These are phyloP conservation scores for Nomada ruficornis DNA, from an alignment of 2,888 invertebrate species.

Conservation along the genomic window DNA sequence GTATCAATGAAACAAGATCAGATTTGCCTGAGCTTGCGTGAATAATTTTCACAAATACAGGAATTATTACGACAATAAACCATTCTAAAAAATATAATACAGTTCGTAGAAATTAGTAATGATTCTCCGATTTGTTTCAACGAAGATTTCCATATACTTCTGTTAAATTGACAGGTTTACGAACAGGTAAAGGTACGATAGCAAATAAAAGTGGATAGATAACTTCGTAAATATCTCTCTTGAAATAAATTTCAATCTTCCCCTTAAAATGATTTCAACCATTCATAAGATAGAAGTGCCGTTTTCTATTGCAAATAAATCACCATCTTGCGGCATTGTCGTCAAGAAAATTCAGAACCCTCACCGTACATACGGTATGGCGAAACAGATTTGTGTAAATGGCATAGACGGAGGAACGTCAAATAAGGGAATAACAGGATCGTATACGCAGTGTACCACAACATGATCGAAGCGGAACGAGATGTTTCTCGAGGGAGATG, in stretches of 20 bases:
- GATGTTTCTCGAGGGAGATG: conserved; percentile 42
- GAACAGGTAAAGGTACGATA: too few relatives aligned
- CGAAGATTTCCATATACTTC: too few relatives aligned
- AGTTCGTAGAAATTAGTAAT: too few relatives aligned
- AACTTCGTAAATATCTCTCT: too few relatives aligned
- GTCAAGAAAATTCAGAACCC: conserved; percentile 31
- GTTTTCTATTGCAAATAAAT: conserved; percentile 33
- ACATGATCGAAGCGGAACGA: conserved; percentile 52
- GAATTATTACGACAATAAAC: too few relatives aligned
- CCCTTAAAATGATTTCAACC: conserved; percentile 46
- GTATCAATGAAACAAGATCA: too few relatives aligned
- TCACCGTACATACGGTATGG: conserved; percentile 23
- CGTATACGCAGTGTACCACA: conserved; percentile 48
- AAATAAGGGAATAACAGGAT: conserved; percentile 28
- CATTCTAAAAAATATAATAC: too few relatives aligned
- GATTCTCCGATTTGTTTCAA: too few relatives aligned
- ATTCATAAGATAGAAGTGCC: conserved; percentile 41
- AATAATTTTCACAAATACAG: too few relatives aligned
- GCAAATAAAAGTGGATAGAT: too few relatives aligned
- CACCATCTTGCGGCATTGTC: conserved; percentile 38
- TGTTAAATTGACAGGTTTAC: too few relatives aligned
- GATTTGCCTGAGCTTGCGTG: too few relatives aligned
- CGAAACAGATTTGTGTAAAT: conserved; percentile 48
- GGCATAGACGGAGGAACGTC: conserved; percentile 16
- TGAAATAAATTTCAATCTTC: conserved; percentile 30